Base-by-base conservation (phyloP, 2,888 invertebrate genomes). In the Hyalella azteca region DNA sequence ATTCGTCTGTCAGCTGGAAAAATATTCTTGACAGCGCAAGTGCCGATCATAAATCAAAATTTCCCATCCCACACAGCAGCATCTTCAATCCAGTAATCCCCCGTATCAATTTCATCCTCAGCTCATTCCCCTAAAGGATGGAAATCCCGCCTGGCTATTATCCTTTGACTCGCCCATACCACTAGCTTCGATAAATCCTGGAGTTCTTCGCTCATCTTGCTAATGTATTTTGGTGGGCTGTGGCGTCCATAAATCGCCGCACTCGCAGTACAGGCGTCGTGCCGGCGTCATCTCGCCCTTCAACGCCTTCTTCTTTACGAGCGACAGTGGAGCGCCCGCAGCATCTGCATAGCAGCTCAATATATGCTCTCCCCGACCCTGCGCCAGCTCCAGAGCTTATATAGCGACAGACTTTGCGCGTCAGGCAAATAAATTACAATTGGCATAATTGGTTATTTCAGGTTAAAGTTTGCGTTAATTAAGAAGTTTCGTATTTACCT, bases 151-250 rank as follows among this genome's bases (percentile, higher is more conserved):
- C 36, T 22, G 15, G 66, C 66, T 66, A 66, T 66, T 66, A 66
- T 66, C 36, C 66, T 29, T 32, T 7, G 66, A 36, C 36, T 66
- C 36, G 66, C 15, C 66, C n/a, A n/a, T n/a, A n/a, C n/a, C n/a
- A n/a, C n/a, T n/a, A n/a, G n/a, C n/a, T 66, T 13, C 66, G 66
- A 66, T 66, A 66, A 66, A 66, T 66, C 66, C 36, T 15, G 66
- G 66, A 66, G 66, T 66, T 32, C 36, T 66, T 66, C 66, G 29
- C 66, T 66, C 66, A 66, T 66, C 39, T 66, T 36, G 66, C 66
- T 66, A 66, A 66, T 66, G 66, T 66, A 66, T 66, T 66, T 66
- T 66, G 66, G 36, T 66, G 66, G 66, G 66, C 36, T 36, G 66
- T 66, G 29, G 66, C 66, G 66, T 36, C 66, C n/a, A 29, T 66